Percentiles rank a stretch among this genome's conserved stretches.
These are phyloP conservation scores for Tinea trinotella DNA, from an alignment of 2,888 invertebrate species.

Conservation along the genomic window DNA sequence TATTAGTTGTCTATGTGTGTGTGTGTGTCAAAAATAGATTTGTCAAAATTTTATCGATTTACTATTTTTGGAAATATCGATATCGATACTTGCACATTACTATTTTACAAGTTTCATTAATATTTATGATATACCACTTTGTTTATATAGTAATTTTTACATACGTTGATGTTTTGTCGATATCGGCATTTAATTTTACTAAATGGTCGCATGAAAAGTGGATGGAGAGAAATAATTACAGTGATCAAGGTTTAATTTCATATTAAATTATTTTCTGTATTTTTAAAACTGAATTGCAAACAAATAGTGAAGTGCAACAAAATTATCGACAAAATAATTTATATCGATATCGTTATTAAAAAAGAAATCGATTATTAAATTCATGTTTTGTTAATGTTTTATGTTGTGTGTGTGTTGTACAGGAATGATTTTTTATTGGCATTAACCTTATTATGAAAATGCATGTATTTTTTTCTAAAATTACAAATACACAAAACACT, in stretches of 20 bases:
- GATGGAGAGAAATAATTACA: too few species aligned
- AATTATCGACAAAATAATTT: neutral
- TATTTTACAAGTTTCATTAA: too few species aligned
- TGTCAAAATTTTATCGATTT: neutral
- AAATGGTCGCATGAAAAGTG: too few species aligned
- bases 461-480: too few species aligned
- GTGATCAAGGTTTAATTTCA: too few species aligned
- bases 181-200: too few species aligned
- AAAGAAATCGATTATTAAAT: neutral
- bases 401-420: conserved; percentile 11
- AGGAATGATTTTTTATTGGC: conserved; percentile 1
- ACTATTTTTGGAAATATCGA: neutral
- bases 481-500: neutral
- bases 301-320: neutral
- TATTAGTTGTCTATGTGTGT: conserved; percentile 30
- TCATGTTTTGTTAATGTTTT: conserved; percentile 4
- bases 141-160: too few species aligned
- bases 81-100: neutral
- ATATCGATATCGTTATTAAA: neutral
- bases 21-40: conserved; percentile 18
- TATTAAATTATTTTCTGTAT: too few species aligned
- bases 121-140: too few species aligned
- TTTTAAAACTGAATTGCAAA: too few species aligned
- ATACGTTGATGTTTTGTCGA: too few species aligned
- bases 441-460: neutral